Percentiles rank a stretch among this genome's conserved stretches.
These are phyloP conservation scores for Phasia obesa DNA, from an alignment of 2,888 invertebrate genomes.

Conservation along the genomic window DNA sequence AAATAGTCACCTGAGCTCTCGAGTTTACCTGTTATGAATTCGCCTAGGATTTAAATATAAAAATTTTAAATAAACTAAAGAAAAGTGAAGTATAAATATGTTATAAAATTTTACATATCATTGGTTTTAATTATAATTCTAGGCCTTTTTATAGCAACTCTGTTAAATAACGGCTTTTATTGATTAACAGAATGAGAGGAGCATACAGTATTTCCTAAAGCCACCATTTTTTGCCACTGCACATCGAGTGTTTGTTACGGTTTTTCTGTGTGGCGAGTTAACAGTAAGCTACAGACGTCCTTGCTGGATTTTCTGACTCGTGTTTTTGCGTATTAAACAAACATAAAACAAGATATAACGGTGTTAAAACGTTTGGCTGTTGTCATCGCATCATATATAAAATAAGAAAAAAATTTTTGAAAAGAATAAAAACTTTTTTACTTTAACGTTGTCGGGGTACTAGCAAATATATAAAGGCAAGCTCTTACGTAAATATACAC, in stretches of 20 bases:
- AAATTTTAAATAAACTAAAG: not conserved
- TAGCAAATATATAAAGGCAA: conserved; percentile 68
- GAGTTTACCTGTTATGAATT: too few species aligned
- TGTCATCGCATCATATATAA: conserved; percentile 70
- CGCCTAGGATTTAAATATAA: too few species aligned
- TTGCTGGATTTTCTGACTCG: conserved; percentile 71
- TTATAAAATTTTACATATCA: not conserved
- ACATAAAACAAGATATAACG: conserved; percentile 66
- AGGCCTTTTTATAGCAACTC: conserved; percentile 21
- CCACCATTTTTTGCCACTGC: conserved; percentile 20
- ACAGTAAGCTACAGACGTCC: conserved; percentile 72
- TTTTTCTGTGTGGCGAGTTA: conserved; percentile 63
- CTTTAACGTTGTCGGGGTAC: conserved; percentile 71
- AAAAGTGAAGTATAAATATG: not conserved
- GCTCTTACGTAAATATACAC: conserved; percentile 73
- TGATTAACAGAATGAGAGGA: conserved; percentile 62
- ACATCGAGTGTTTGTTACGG: conserved; percentile 59
- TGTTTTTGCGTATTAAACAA: conserved; percentile 67
- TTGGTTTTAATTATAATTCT: not conserved
- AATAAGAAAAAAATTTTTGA: conserved; percentile 44
- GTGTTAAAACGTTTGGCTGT: conserved; percentile 71
- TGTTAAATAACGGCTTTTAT: conserved; percentile 65
- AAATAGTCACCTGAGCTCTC: too few species aligned
- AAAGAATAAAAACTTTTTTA: conserved; percentile 70
- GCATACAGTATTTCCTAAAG: conserved; percentile 29